Evolutionary conservation across 2,888 invertebrate genomes (phyloP).

Genomic region (Napeogenes inachia): DNA sequence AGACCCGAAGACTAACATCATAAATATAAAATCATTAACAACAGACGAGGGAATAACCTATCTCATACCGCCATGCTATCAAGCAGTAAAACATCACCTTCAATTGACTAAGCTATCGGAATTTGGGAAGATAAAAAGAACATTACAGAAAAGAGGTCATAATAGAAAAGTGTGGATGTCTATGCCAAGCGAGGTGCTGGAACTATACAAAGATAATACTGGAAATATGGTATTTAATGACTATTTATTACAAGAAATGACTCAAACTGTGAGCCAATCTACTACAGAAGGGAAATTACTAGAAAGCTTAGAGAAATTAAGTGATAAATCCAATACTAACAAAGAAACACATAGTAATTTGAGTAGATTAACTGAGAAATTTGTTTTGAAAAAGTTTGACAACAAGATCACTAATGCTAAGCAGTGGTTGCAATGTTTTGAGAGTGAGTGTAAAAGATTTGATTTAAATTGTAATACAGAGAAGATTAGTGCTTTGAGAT

Average conservation of each 20-base stretch:
- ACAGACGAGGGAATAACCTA: constrained; percentile 12
- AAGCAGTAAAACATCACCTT: constrained; percentile 12
- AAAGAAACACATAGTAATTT: constrained; percentile 9
- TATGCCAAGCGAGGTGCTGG: constrained; percentile 9
- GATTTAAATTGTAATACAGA: too few species aligned
- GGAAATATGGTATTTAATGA: constrained; percentile 15
- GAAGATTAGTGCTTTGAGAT: too few species aligned
- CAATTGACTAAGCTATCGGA: constrained; percentile 12
- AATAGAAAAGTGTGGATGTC: constrained; percentile 15
- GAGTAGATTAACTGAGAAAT: not conserved
- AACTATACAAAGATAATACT: constrained; percentile 11
- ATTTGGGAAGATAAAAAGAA: constrained; percentile 13
- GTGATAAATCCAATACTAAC: constrained; percentile 9
- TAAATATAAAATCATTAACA: constrained; percentile 9
- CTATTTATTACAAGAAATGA: constrained; percentile 14
- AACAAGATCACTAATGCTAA: too few species aligned
- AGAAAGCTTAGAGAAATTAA: constrained; percentile 13
- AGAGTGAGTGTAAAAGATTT: too few species aligned
- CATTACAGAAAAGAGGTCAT: constrained; percentile 14
- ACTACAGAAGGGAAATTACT: constrained; percentile 9
- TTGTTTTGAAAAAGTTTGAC: too few species aligned
- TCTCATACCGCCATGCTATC: constrained; percentile 10
- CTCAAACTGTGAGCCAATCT: constrained; percentile 2
- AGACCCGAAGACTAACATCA: constrained; percentile 8
- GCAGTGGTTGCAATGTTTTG: too few species aligned